Percentiles rank a stretch among this genome's conserved stretches.
Evolutionary conservation across 2,888 invertebrate species (phyloP).

Genomic region (Entomobrya multifasciata): DNA sequence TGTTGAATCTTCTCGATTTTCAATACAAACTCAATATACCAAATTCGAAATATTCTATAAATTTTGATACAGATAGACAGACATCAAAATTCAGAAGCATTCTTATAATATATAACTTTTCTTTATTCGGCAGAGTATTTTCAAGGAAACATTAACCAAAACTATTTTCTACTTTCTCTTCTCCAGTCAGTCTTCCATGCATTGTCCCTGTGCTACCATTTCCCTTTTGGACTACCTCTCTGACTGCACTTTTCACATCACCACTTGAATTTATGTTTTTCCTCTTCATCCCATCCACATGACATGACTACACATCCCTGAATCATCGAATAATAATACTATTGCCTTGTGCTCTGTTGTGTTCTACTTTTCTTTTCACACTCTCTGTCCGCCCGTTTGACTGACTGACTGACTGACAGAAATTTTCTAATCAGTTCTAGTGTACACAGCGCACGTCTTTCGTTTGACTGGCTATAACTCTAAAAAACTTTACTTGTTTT

Average conservation of each 20-base stretch:
- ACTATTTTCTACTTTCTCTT: too few species aligned
- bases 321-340: too few species aligned
- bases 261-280: neutral
- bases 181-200: neutral
- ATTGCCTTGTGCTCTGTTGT: neutral
- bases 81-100: too few species aligned
- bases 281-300: neutral
- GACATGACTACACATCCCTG: too few species aligned
- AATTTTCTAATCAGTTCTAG: conserved; percentile 4
- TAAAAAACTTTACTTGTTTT: too few species aligned
- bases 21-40: too few species aligned
- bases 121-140: too few species aligned
- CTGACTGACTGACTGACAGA: conserved; percentile 25
- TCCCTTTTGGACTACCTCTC: neutral
- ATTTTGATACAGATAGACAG: too few species aligned
- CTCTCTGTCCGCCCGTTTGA: neutral
- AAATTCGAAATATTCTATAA: too few species aligned
- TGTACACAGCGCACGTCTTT: conserved; percentile 11
- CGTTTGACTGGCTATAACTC: neutral
- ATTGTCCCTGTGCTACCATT: neutral
- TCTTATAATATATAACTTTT: too few species aligned
- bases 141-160: too few species aligned
- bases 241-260: neutral
- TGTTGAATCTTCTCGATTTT: too few species aligned
- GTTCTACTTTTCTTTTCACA: neutral